These are phyloP conservation scores for Cathartes aura DNA, from an alignment of 2,113 vertebrate genomes.

Conservation along the genomic window DNA sequence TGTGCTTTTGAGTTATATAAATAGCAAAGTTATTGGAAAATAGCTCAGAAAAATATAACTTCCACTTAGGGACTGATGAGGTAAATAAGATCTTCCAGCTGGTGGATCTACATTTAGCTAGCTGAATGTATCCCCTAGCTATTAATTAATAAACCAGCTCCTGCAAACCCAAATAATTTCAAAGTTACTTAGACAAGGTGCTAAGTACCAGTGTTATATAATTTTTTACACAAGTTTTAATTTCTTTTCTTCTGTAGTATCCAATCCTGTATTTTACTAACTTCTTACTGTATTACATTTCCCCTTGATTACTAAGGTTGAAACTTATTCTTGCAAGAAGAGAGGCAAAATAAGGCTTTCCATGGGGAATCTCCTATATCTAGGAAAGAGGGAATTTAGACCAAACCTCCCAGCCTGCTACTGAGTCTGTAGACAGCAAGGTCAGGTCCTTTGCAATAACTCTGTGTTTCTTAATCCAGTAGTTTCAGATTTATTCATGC, in stretches of 20 bases:
- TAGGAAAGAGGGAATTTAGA: not conserved
- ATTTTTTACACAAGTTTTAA: not conserved
- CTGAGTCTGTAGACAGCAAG: not conserved
- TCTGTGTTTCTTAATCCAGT: not conserved
- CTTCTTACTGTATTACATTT: not conserved
- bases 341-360: not conserved
- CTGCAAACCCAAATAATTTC: not conserved
- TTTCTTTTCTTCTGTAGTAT: not conserved
- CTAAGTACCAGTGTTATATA: not conserved
- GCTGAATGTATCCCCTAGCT: constrained; percentile 35
- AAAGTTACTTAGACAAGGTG: constrained; percentile 3
- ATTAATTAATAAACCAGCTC: constrained; percentile 30
- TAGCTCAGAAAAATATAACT: constrained; percentile 58
- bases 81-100: constrained; percentile 55
- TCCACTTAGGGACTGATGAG: constrained; percentile 31
- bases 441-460: not conserved
- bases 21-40: constrained; percentile 61
- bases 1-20: constrained; percentile 59
- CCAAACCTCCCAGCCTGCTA: not conserved
- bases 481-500: not conserved
- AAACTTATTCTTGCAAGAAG: not conserved
- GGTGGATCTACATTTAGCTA: constrained; percentile 41
- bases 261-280: not conserved
- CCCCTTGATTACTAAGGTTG: not conserved
- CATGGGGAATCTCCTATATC: not conserved